Percentiles rank a stretch among this genome's conserved stretches.
Conservation (phyloP, 2,797 vertebrate genomes). For the Scolopax bukidnonensis region DNA sequence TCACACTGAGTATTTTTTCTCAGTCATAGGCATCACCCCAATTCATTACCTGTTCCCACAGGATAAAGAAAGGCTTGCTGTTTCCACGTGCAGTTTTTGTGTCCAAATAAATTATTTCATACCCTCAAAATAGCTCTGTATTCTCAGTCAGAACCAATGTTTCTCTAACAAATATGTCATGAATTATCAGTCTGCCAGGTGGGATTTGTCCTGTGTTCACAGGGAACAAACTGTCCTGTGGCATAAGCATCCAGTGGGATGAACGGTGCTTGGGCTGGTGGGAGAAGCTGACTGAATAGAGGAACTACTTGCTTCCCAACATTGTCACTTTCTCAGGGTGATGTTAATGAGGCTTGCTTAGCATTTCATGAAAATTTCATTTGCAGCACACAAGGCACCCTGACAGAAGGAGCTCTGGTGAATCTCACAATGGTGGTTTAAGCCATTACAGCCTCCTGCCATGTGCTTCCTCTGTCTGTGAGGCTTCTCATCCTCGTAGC, state of each 20-base stretch:
- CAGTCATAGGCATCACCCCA: not conserved
- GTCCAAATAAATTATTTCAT: not conserved
- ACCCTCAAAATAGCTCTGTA: not conserved
- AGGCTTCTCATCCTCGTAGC: not conserved
- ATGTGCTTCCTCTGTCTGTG: not conserved
- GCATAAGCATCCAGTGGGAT: not conserved
- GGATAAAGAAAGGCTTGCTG: not conserved
- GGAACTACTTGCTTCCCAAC: not conserved
- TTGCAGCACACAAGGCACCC: not conserved
- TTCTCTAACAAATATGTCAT: not conserved
- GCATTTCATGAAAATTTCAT: not conserved
- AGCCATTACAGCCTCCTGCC: not conserved
- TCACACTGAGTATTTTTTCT: not conserved
- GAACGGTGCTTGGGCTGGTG: not conserved
- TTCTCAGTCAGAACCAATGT: not conserved
- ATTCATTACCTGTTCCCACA: not conserved
- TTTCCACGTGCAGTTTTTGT: not conserved
- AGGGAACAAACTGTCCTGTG: not conserved
- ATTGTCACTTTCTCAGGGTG: not conserved
- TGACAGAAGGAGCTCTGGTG: not conserved
- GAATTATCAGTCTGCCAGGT: not conserved
- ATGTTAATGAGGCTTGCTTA: slow-evolving; percentile 7
- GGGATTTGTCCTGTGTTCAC: not conserved
- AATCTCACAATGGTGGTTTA: not conserved
- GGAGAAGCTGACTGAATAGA: not conserved